Percentiles rank a stretch among this genome's conserved stretches.
These are phyloP conservation scores for Ptychadena robeensis DNA, from an alignment of 2,797 vertebrate species.

Conservation along the genomic window DNA sequence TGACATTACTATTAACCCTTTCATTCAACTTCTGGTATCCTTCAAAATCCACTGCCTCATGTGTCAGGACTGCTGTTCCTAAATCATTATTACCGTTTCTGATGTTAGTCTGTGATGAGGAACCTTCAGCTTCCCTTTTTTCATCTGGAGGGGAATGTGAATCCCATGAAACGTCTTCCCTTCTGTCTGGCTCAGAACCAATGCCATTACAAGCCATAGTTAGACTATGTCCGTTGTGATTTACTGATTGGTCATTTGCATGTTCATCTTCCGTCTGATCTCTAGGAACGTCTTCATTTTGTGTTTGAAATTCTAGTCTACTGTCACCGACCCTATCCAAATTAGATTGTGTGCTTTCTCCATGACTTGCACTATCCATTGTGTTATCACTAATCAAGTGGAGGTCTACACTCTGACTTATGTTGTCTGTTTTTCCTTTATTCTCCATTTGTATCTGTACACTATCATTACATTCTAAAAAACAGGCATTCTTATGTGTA, in stretches of 20 bases:
- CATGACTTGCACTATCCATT: not conserved
- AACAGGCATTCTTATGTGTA: not conserved
- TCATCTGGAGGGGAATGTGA: not conserved
- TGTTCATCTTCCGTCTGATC: not conserved
- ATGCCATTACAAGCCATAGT: not conserved
- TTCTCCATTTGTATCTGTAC: not conserved
- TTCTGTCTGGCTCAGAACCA: not conserved
- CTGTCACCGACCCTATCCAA: not conserved
- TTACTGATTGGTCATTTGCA: not conserved
- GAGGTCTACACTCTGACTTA: too few species aligned
- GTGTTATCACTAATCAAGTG: not conserved
- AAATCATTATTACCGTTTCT: not conserved
- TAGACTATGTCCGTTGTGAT: not conserved
- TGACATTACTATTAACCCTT: not conserved
- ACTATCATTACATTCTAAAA: not conserved
- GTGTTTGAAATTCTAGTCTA: not conserved
- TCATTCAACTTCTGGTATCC: not conserved
- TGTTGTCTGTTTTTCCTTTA: too few species aligned
- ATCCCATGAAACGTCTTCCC: not conserved
- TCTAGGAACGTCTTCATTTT: not conserved
- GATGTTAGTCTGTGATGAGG: not conserved
- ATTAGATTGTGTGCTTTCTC: not conserved
- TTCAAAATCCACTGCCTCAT: not conserved
- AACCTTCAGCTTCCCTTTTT: not conserved
- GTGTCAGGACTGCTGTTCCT: not conserved